phyloP scores from a whole-genome alignment of 2,113 vertebrate species.

The Tricholaema leucomelas region DNA sequence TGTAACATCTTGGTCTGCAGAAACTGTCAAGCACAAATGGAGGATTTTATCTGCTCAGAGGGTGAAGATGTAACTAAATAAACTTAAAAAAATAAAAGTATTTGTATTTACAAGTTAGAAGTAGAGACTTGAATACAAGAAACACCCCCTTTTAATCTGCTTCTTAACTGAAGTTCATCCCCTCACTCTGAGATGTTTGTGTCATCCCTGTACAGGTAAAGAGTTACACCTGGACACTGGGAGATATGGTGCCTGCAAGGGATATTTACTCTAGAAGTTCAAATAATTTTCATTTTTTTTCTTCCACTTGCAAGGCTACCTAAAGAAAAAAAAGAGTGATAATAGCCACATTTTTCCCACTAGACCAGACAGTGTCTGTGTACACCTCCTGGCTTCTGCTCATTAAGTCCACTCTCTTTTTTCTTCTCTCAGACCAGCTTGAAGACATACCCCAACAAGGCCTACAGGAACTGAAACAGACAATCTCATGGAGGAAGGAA shows the following conservation, averaged over 20 bases:
- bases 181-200: neutral
- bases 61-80: neutral
- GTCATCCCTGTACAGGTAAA: neutral
- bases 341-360: neutral
- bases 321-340: neutral
- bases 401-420: neutral
- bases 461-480: neutral
- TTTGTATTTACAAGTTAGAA: neutral
- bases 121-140: neutral
- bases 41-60: neutral
- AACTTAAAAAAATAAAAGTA: neutral
- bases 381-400: neutral
- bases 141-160: neutral
- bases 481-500: neutral
- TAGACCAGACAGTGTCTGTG: neutral
- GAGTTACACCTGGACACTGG: neutral
- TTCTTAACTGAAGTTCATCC: neutral
- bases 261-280: neutral
- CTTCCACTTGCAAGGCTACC: neutral
- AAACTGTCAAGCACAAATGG: neutral
- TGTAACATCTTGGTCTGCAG: neutral
- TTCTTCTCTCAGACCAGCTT: neutral
- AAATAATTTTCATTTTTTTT: neutral
- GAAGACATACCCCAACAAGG: neutral
- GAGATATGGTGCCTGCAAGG: neutral